phyloP scores from a whole-genome alignment of 2,888 invertebrate species.

The Tetragonisca angustula region DNA sequence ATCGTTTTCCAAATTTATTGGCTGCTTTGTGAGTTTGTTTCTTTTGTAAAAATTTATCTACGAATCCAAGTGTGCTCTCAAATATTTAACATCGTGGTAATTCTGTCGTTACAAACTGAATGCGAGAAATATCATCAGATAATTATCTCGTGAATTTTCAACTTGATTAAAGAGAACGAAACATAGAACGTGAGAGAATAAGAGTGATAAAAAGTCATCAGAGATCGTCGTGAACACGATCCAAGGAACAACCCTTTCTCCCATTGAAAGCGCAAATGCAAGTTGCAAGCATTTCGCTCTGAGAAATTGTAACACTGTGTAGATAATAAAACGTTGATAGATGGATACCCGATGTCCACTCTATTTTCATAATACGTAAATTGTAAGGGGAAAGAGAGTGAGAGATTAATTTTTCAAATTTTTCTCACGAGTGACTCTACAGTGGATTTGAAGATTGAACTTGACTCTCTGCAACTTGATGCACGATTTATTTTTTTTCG shows the following conservation, averaged over 20 bases:
- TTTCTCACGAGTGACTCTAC: too few relatives aligned
- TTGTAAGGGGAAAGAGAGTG: not conserved
- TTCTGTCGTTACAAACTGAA: not conserved
- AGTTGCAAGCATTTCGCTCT: not conserved
- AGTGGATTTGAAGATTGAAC: too few relatives aligned
- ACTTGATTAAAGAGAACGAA: not conserved
- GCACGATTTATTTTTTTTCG: too few relatives aligned
- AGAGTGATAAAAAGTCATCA: constrained; percentile 13
- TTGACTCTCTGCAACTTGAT: too few relatives aligned
- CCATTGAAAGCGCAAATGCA: not conserved
- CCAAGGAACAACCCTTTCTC: not conserved
- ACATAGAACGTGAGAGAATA: not conserved
- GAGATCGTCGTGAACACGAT: not conserved
- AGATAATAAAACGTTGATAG: not conserved
- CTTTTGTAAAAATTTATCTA: not conserved
- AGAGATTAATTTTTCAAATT: constrained; percentile 5
- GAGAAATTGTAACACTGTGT: not conserved
- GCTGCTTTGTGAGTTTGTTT: not conserved
- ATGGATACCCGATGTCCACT: too few relatives aligned
- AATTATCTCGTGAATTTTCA: not conserved
- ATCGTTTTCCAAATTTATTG: not conserved
- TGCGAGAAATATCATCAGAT: not conserved
- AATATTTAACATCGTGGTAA: not conserved
- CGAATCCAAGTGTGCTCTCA: not conserved
- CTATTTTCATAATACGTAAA: not conserved